Evolutionary conservation across 2,888 invertebrate species (phyloP), one percentile per base, ranked within the genome.

Genomic region (Brachylomia viminalis): DNA sequence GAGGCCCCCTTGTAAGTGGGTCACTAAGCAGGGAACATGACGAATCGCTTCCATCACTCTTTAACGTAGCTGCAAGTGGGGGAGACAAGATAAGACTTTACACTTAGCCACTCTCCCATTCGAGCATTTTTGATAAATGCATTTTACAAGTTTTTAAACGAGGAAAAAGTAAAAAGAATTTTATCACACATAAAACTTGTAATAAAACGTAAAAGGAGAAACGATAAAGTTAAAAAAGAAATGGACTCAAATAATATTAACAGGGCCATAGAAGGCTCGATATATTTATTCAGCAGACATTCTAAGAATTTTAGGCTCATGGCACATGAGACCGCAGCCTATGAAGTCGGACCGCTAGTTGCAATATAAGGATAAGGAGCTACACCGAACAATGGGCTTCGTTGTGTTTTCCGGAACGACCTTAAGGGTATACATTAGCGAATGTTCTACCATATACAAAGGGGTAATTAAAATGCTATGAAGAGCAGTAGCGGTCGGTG

Each of bases 351-450:
- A 92, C 96, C 95, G 96, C 95, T 95, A 94, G 90, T 89, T 88
- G 93, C 94, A 93, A 92, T 95, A 95, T 95, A 96, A 93, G 95
- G 95, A 95, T 95, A 96, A 93, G 95, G 95, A 93, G 92, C 89
- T 88, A 88, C 86, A 89, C 82, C 82, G 85, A 95, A 96, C 95
- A 96, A 96, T 95, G 91, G 95, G 76, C 83, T 67, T 89, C 92
- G 92, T 92, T 94, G 92, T 94, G 90, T 92, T 91, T 94, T 94
- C 94, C 94, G 93, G 93, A 91, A 89, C 91, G 90, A 88, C 93
- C 93, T 91, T 93, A 93, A 88, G 92, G 87, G 92, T 91, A 88
- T 90, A 93, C 94, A 94, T 95, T 94, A 94, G 95, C 91, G 88
- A 95, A 95, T 95, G 94, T 94, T 92, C 92, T 90, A 90, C 92